These are phyloP conservation scores for Leucophenga maculata DNA, from an alignment of 2,888 invertebrate genomes.

Conservation along the genomic window DNA sequence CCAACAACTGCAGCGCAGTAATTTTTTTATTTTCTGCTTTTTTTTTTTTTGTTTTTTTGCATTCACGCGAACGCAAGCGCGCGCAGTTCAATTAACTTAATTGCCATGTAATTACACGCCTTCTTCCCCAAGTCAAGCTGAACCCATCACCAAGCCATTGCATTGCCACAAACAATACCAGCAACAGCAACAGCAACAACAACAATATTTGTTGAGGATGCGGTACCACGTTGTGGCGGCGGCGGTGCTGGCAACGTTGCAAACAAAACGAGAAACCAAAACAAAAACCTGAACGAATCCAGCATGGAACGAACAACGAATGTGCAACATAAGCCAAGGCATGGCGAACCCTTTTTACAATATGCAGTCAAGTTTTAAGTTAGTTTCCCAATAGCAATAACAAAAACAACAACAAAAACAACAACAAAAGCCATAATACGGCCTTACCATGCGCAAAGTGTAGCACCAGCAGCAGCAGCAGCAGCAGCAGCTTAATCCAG, in stretches of 20 bases:
- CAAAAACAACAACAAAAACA: constrained; percentile 31
- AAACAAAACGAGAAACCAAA: too few species aligned
- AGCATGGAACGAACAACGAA: neutral
- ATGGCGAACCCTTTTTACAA: too few species aligned
- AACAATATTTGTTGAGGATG: neutral
- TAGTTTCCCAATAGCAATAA: neutral
- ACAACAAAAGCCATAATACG: neutral
- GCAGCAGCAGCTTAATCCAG: constrained; percentile 44
- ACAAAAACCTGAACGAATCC: too few species aligned
- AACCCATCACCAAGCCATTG: neutral
- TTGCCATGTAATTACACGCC: constrained; percentile 69
- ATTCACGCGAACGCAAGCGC: constrained; percentile 56
- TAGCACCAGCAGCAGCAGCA: constrained; percentile 31
- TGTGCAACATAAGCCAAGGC: neutral
- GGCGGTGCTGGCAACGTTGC: too few species aligned
- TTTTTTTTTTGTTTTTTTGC: constrained; percentile 24
- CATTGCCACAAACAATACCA: constrained; percentile 20
- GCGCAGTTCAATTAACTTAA: constrained; percentile 71
- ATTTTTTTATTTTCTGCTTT: constrained; percentile 9
- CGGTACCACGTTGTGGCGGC: too few species aligned
- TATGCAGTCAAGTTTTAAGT: neutral
- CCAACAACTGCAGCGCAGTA: neutral
- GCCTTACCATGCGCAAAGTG: constrained; percentile 24
- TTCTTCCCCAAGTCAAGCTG: neutral
- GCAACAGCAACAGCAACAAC: constrained; percentile 9